Conservation (phyloP, 2,113 vertebrate genomes). For the Brachypodius melanocephalos region DNA sequence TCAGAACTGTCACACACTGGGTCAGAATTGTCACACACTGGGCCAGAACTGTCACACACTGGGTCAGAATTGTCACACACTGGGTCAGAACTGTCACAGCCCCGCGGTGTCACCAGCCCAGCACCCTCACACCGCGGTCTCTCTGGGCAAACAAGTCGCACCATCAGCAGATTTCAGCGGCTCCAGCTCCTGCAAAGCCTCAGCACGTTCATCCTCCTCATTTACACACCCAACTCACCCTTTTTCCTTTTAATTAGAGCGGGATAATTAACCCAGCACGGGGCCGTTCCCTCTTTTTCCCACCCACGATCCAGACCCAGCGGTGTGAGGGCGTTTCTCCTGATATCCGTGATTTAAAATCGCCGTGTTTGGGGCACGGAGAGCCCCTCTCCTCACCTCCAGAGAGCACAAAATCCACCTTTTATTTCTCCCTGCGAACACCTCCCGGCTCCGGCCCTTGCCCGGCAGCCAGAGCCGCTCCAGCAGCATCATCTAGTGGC, state of each 20-base stretch:
- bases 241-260: not conserved
- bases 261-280: fast-evolving
- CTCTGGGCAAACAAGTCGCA: fast-evolving
- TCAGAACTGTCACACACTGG: not conserved
- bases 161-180: not conserved
- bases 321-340: not conserved
- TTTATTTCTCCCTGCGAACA: not conserved
- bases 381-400: fast-evolving
- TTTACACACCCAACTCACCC: not conserved
- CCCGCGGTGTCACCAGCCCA: not conserved
- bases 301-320: not conserved
- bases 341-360: fast-evolving
- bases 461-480: not conserved
- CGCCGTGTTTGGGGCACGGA: not conserved
- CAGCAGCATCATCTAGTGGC: slow-evolving; percentile 35
- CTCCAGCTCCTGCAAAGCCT: not conserved
- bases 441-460: fast-evolving
- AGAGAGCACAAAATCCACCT: fast-evolving
- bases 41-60: not conserved
- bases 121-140: fast-evolving
- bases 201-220: fast-evolving
- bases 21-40: not conserved
- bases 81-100: not conserved
- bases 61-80: not conserved
- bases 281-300: no score